These are phyloP conservation scores for Sphenodon punctatus DNA, from an alignment of 2,797 vertebrate species.

Conservation along the genomic window DNA sequence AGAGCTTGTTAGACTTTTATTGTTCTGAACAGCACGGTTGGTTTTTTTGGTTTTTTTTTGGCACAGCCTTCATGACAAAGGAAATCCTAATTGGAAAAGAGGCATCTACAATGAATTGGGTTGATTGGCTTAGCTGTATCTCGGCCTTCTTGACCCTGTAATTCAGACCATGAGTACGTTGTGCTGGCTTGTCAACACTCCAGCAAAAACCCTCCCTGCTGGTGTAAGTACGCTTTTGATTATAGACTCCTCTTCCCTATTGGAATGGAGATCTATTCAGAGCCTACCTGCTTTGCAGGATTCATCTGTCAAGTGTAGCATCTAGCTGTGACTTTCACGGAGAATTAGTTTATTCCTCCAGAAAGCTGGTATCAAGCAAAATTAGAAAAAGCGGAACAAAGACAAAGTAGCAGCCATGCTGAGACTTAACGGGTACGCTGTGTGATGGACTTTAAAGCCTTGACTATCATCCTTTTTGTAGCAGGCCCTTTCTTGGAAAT, in stretches of 20 bases:
- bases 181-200: neutral
- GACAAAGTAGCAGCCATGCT: neutral
- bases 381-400: neutral
- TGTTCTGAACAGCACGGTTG: conserved; percentile 17
- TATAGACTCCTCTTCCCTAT: neutral
- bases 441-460: neutral
- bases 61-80: conserved; percentile 17
- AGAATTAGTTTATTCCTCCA: neutral
- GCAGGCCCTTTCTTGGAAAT: neutral
- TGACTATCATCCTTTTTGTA: neutral
- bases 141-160: neutral
- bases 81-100: conserved; percentile 18
- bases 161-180: neutral
- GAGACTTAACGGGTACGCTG: neutral
- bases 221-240: neutral
- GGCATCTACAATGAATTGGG: neutral
- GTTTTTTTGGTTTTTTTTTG: too few species aligned
- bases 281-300: too few species aligned
- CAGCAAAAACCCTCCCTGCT: neutral
- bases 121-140: neutral
- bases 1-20: neutral
- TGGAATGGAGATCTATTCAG: neutral
- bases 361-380: rapidly evolving
- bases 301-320: too few species aligned
- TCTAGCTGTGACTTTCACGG: neutral